Evolutionary conservation across 2,888 invertebrate species (phyloP).

Genomic region (Magallana nippona): DNA sequence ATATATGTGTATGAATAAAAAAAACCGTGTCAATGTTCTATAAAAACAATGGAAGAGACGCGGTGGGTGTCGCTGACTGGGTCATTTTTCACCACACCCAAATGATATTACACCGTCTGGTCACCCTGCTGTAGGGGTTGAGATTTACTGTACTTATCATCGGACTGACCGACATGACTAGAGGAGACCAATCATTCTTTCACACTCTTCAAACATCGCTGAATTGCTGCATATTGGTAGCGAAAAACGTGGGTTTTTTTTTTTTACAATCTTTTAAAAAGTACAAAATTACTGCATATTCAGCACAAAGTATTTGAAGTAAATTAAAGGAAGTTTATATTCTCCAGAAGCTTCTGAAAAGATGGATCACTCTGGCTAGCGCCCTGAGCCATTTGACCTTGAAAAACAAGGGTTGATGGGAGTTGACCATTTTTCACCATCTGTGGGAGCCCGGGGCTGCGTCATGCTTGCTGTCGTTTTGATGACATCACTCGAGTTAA

Average conservation of each 20-base stretch:
- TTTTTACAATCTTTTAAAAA: no score
- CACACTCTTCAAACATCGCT: no score
- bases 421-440: conserved; percentile 41
- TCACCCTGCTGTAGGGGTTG: not conserved
- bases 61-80: not conserved
- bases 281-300: not conserved
- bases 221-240: no score
- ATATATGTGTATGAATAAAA: not conserved
- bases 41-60: not conserved
- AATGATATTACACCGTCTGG: not conserved
- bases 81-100: conserved; percentile 7
- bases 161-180: no score
- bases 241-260: no score
- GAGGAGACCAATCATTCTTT: no score
- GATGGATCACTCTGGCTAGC: conserved; percentile 8
- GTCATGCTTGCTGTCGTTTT: conserved; percentile 20
- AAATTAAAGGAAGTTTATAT: not conserved
- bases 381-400: conserved; percentile 3
- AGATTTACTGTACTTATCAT: no score
- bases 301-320: not conserved
- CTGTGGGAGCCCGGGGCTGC: conserved; percentile 30
- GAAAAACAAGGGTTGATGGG: conserved; percentile 23
- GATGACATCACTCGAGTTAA: conserved; percentile 21
- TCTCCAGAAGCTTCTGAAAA: not conserved
- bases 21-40: not conserved